These are phyloP conservation scores for Apantesis nais DNA, from an alignment of 2,888 invertebrate genomes.

Conservation along the genomic window DNA sequence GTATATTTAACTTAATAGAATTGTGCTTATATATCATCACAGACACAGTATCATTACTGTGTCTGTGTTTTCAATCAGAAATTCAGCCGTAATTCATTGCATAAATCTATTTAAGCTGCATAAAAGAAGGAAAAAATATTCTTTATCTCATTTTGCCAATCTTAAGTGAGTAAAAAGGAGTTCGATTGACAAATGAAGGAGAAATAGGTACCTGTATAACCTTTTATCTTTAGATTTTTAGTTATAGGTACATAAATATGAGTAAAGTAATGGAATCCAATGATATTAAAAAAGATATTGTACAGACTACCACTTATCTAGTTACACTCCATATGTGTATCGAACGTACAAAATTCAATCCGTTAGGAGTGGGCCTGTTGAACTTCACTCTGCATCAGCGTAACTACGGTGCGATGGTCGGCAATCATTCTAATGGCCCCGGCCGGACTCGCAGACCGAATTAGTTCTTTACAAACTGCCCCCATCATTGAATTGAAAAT, in stretches of 20 bases:
- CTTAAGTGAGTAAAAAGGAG: no score
- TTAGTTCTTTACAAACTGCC: conserved; percentile 79
- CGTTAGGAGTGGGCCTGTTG: conserved; percentile 74
- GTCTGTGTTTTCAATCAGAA: no score
- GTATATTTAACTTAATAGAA: no score
- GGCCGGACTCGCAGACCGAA: conserved; percentile 69
- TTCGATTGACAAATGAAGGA: no score
- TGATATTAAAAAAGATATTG: conserved; percentile 13
- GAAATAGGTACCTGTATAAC: no score
- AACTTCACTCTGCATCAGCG: conserved; percentile 66
- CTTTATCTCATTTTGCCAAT: no score
- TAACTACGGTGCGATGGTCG: conserved; percentile 55
- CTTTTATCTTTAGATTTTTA: no score
- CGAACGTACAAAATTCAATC: conserved; percentile 74
- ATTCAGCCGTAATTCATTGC: no score
- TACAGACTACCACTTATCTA: conserved; percentile 18
- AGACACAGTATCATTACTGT: no score
- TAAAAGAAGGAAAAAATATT: no score
- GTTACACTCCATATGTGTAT: conserved; percentile 39
- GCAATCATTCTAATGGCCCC: conserved; percentile 81
- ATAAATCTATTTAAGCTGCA: no score
- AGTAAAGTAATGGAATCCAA: not conserved
- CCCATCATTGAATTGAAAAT: conserved; percentile 78
- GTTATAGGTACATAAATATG: not conserved
- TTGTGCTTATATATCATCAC: no score